These are phyloP conservation scores for Colletes gigas DNA, from an alignment of 1,140 invertebrate genomes.

Conservation along the genomic window DNA sequence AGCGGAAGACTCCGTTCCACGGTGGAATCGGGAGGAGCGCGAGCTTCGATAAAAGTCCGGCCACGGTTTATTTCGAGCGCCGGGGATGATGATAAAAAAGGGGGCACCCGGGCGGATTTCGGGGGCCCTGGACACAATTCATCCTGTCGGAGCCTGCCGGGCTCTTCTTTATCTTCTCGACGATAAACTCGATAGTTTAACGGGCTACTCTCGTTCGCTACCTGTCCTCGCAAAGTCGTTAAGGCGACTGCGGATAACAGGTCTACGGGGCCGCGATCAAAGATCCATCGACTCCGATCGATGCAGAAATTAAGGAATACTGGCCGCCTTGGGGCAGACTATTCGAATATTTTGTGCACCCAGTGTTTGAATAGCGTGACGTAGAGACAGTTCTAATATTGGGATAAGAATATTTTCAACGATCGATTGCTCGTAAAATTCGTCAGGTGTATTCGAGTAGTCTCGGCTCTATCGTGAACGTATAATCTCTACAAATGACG, in stretches of 20 bases:
- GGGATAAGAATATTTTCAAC: no score
- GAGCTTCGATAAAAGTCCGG: conserved; percentile 20
- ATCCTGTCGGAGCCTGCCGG: conserved; percentile 25
- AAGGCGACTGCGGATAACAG: conserved; percentile 47
- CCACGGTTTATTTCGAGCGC: conserved; percentile 5
- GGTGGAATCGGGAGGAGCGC: neutral
- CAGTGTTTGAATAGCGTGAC: no score
- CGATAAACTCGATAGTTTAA: conserved; percentile 76
- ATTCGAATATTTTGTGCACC: no score
- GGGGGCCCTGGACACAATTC: conserved; percentile 18
- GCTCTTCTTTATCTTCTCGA: conserved; percentile 62
- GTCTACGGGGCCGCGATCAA: neutral
- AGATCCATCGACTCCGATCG: conserved; percentile 22
- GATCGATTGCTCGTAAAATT: no score
- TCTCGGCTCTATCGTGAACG: no score
- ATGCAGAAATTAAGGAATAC: conserved; percentile 10
- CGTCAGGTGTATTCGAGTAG: no score
- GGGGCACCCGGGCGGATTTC: conserved; percentile 35
- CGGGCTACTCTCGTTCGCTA: conserved; percentile 55
- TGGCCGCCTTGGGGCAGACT: no score
- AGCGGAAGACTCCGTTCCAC: neutral
- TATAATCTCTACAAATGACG: no score
- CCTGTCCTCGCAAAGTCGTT: conserved; percentile 64
- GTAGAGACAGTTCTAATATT: no score
- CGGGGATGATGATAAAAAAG: neutral